Base-by-base conservation (phyloP, 1,140 invertebrate genomes). In the Whitmania pigra region DNA sequence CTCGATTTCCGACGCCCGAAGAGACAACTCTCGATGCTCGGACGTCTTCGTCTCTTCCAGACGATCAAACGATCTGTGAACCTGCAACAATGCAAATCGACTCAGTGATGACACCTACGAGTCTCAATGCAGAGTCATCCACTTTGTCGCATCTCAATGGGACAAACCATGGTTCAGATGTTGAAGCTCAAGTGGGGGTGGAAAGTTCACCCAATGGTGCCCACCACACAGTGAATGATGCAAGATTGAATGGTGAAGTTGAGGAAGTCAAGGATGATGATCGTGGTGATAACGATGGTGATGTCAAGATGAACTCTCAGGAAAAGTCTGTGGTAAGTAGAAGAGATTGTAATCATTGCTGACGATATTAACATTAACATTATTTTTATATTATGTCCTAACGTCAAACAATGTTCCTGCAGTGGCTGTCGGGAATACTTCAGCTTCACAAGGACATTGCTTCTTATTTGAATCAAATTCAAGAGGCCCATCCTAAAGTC, bases 281-380 rank as follows among this genome's bases (percentile, higher is more conserved):
- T 60, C 5, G 18, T 63, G 57, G 18, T 17, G 29, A 63, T 63
- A 3, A 17, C 18, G 29, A 63, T 63, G 29, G 22, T n/a, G 29
- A 20, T 49, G 43, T 49, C 43, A 49, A 49, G 43, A 49, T 49
- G 43, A 49, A 49, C 43, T 49, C 43, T 17, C 43, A 49, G 15
- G 43, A 49, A 13, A 49, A 49, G 43, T 49, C 43, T 49, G 43
- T 49, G 43, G 43, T 49, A 1, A 63, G 73, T 53, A 54, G 3
- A 7, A 90, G 0, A 93, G 90, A 77, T 92, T 94, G 0, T 1
- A 13, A 0, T 66, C 27, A 29, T 49, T 4, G 0, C 5, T 49
- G 43, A 49, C 11, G 9, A 17, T 49, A 11, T 49, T 49, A 15
- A 49, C n/a, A n/a, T 49, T 49, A 15, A 49, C 9, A 15, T 49